These are phyloP conservation scores for Rafetus swinhoei DNA, from an alignment of 2,113 vertebrate genomes.

Conservation along the genomic window DNA sequence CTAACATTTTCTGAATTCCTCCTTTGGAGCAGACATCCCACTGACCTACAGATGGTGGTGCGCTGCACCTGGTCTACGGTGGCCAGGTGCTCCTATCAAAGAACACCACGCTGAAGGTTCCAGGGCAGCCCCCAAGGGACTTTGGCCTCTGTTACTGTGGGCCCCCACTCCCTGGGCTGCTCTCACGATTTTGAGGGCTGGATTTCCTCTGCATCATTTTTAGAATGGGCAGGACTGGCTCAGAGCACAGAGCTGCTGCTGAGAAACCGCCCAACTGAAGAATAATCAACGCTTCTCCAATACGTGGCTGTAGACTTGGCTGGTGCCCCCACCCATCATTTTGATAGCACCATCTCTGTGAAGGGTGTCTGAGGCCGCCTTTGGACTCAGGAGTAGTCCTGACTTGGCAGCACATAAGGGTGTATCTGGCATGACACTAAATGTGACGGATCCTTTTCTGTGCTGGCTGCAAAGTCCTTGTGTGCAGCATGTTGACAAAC, in stretches of 20 bases:
- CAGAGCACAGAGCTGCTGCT: not conserved
- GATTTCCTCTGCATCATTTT: not conserved
- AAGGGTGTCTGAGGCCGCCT: not conserved
- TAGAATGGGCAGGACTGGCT: not conserved
- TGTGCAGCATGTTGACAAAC: not conserved
- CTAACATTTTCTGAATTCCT: not conserved
- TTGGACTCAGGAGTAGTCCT: not conserved
- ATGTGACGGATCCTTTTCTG: not conserved
- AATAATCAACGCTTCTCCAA: not conserved
- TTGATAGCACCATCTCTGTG: not conserved
- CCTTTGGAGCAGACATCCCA: not conserved
- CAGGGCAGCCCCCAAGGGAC: not conserved
- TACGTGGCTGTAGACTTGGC: not conserved
- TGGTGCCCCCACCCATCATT: not conserved
- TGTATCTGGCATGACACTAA: not conserved
- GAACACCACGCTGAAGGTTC: not conserved
- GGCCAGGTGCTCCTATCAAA: not conserved
- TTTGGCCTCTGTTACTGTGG: not conserved
- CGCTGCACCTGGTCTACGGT: not conserved
- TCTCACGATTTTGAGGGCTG: not conserved
- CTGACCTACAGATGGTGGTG: rapidly evolving
- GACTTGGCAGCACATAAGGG: not conserved
- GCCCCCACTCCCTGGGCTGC: not conserved
- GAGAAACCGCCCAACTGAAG: not conserved
- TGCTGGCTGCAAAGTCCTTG: not conserved